Base-by-base conservation (phyloP, 2,797 vertebrate genomes). In the Ptychobarbus kaznakovi region DNA sequence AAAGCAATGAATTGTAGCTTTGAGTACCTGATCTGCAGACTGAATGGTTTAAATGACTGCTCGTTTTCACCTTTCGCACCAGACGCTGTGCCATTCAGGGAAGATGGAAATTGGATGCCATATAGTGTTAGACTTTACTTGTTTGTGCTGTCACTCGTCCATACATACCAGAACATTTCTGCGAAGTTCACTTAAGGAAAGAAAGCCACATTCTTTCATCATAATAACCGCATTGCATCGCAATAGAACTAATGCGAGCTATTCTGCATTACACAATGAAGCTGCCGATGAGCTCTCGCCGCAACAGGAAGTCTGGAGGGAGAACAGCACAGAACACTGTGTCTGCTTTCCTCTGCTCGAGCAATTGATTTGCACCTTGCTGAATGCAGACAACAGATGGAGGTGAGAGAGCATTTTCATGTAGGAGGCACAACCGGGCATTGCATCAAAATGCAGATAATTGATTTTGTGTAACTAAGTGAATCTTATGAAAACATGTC, bases 31-130 rank as follows among this genome's bases (percentile, higher is more conserved):
- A 79, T 79, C 75, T 70, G 40, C 38, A 70, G 75, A 35, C 75
- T 84, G 83, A 70, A 84, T 79, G 75, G 38, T 72, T 84, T 84
- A 84, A 84, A 84, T 79, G 83, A 84, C 83, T 84, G 74, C 65
- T 84, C 65, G 6, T 75, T 70, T 72, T 72, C 75, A 84, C 51
- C 65, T 70, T 32, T 84, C 1, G 2, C 49, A 56, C 35, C 22
- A 69, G 18, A 35, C 12, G 25, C 40, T 12, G 25, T 42, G 25
- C 20, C 20, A 18, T 84, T 32, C 51, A 40, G 7, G n/a, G 18
- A 46, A 84, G 65, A 70, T 44, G 18, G 35, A 40, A 70, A 70
- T 44, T 4, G n/a, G 51, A 70, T 79, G 51, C 16, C 20, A 46
- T 70, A 35, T 70, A 70, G 38, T 20, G 25, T 79, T 5, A 58